Evolutionary conservation across 2,113 vertebrate species (phyloP), one percentile per base, ranked within the genome.

Genomic region (Tragelaphus imberbis): DNA sequence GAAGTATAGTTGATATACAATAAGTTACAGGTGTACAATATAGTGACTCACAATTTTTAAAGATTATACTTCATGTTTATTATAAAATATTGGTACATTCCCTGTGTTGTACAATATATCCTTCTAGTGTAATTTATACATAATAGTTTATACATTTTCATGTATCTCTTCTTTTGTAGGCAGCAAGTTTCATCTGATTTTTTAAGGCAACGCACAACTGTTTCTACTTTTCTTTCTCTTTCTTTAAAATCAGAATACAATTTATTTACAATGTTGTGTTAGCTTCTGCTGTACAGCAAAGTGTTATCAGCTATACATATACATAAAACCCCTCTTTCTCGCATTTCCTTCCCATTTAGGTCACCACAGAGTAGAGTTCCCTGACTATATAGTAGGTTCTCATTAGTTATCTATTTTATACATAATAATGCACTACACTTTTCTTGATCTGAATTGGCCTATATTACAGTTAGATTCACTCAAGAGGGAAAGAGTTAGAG

Each of bases 381-480:
- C 71, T 77, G 23, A 77, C 71, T 77, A 44, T 44, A 77, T 5
- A 27, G 71, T 27, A 44, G 71, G 40, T 77, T 77, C 23, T 44
- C 71, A 77, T 27, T 77, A 44, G 71, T 77, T 44, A 77, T 7
- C 71, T 77, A 77, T 14, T 44, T 27, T 77, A 77, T 8, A 77
- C 40, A 27, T 44, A 77, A 27, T 44, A 44, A 77, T 44, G 40
- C 23, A 27, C 40, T 27, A 44, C 71, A 44, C 40, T 77, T 94
- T 81, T 88, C 95, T 86, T 90, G 40, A 63, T 94, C 59, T 95
- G 61, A 90, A 91, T 7, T 93, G 85, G 75, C 30, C 68, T 85
- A 53, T 47, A 56, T 63, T 53, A 85, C 1, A 95, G 65, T 89
- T 53, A 88, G 87, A 97, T 88, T 23, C 49, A 81, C 59, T 88